phyloP scores from a whole-genome alignment of 2,888 invertebrate genomes.

The Hyles lineata region DNA sequence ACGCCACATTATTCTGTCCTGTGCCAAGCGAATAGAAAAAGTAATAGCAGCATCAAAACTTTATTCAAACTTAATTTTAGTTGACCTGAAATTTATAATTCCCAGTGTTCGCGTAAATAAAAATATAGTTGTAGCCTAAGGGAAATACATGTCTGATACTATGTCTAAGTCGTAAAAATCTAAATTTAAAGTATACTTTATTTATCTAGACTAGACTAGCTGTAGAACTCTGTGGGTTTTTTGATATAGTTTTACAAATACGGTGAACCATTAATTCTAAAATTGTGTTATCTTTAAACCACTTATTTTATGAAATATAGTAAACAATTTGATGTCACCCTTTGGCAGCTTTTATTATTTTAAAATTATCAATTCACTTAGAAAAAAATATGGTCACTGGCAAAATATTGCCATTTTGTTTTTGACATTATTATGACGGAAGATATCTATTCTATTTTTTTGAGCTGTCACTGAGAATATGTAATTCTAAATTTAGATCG shows the following conservation, averaged over 20 bases:
- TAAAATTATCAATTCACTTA: neutral
- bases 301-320: too few relatives aligned
- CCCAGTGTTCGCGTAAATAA: neutral
- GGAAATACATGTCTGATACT: conserved; percentile 87
- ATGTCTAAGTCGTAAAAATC: conserved; percentile 72
- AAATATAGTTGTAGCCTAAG: conserved; percentile 62
- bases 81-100: neutral
- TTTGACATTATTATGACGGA: too few relatives aligned
- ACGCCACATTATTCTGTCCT: too few relatives aligned
- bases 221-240: conserved; percentile 48
- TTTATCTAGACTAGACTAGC: conserved; percentile 62
- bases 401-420: too few relatives aligned
- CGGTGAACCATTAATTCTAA: neutral
- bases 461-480: neutral
- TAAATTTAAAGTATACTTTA: conserved; percentile 68
- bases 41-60: too few relatives aligned
- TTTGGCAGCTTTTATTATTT: neutral
- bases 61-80: neutral
- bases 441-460: neutral
- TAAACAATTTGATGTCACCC: too few relatives aligned
- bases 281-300: too few relatives aligned
- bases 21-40: too few relatives aligned
- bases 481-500: neutral
- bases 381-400: neutral
- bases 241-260: conserved; percentile 45